Percentiles rank a stretch among this genome's conserved stretches.
phyloP scores from a whole-genome alignment of 2,113 vertebrate genomes.

The Fulmarus glacialis region DNA sequence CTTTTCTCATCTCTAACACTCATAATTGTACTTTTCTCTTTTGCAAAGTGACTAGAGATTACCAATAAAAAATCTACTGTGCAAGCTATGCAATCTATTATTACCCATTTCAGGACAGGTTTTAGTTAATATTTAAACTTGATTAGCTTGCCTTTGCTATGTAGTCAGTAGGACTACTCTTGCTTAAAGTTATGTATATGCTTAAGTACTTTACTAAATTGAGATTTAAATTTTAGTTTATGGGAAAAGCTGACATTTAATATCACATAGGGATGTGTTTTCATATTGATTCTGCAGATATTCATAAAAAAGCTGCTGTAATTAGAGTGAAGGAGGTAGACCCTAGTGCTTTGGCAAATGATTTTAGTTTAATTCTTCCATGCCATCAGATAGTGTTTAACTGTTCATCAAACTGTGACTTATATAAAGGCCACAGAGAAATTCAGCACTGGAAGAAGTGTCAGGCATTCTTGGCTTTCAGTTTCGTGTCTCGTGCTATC shows the following conservation, averaged over 20 bases:
- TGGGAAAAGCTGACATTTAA: constrained; percentile 16
- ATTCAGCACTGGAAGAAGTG: not conserved
- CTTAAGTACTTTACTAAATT: not conserved
- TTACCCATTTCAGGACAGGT: not conserved
- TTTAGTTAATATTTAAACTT: constrained; percentile 22
- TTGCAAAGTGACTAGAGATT: not conserved
- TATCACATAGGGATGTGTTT: not conserved
- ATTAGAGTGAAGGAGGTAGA: not conserved
- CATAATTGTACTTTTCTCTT: not conserved
- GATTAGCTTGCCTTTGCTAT: not conserved
- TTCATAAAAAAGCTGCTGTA: not conserved
- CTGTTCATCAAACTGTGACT: not conserved
- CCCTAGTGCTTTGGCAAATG: not conserved
- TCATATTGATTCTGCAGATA: constrained; percentile 9
- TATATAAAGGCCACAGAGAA: not conserved
- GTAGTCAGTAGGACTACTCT: not conserved
- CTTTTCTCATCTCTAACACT: not conserved
- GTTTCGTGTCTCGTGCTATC: not conserved
- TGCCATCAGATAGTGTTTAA: not conserved
- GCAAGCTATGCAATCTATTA: not conserved
- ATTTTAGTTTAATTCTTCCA: not conserved
- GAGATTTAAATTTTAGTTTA: constrained; percentile 3
- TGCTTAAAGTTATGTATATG: not conserved
- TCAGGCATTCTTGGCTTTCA: not conserved
- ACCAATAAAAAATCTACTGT: not conserved